A percentile compares a stretch with the other conserved stretches of the same genome.
These are phyloP conservation scores for Siphamia tubifer DNA, from an alignment of 2,113 vertebrate species.

Conservation along the genomic window DNA sequence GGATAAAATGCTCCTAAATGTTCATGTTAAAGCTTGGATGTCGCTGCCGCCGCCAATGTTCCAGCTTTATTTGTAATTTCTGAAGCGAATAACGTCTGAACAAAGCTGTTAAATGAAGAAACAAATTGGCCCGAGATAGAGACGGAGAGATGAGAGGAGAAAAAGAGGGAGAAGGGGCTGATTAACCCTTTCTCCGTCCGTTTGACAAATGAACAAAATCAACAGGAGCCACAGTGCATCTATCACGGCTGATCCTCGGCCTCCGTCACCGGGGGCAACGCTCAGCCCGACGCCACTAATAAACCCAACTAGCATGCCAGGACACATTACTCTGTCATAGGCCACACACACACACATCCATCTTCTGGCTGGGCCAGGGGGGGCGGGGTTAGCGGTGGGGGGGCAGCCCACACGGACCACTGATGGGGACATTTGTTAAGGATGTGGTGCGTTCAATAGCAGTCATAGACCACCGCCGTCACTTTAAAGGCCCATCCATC, in stretches of 20 bases:
- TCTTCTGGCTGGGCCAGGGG: too few species aligned
- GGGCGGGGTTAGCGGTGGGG: too few species aligned
- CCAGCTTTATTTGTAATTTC: too few species aligned
- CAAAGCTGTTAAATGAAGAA: background rate
- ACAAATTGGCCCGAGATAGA: background rate
- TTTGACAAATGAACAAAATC: too few species aligned
- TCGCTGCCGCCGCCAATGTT: too few species aligned
- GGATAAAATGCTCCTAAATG: too few species aligned
- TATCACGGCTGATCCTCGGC: slow-evolving; percentile 61
- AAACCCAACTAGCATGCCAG: slow-evolving; percentile 79
- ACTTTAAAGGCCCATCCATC: slow-evolving; percentile 67
- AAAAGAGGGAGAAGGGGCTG: slow-evolving; percentile 59
- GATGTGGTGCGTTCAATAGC: slow-evolving; percentile 59
- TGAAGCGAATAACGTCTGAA: too few species aligned
- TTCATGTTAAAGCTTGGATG: too few species aligned
- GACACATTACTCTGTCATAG: slow-evolving; percentile 78
- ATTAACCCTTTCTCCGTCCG: slow-evolving; percentile 79
- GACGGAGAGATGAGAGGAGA: slow-evolving; percentile 26
- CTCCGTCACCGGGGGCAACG: slow-evolving; percentile 54
- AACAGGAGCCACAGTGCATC: slow-evolving; percentile 61
- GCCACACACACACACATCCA: slow-evolving; percentile 72
- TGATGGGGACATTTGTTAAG: slow-evolving; percentile 74
- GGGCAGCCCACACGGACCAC: too few species aligned
- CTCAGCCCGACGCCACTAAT: slow-evolving; percentile 83
- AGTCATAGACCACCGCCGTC: too few species aligned